A percentile compares a stretch with the other conserved stretches of the same genome.
phyloP scores from a whole-genome alignment of 2,797 vertebrate genomes.

The Limnodromus scolopaceus region DNA sequence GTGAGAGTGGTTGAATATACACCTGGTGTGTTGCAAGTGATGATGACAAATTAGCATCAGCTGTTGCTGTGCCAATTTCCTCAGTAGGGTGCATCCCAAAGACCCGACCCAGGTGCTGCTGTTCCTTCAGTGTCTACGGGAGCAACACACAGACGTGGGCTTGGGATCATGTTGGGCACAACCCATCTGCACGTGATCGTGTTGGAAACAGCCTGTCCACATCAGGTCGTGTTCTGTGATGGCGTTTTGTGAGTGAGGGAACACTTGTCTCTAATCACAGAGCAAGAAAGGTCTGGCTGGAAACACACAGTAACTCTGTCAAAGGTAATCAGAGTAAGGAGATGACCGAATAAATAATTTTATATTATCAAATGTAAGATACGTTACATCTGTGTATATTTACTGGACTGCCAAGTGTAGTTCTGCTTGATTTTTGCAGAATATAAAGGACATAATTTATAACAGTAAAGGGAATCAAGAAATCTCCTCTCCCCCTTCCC shows the following conservation, averaged over 20 bases:
- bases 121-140: not conserved
- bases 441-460: not conserved
- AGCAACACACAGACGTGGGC: not conserved
- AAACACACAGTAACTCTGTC: not conserved
- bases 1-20: not conserved
- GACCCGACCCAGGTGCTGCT: not conserved
- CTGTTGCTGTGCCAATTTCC: not conserved
- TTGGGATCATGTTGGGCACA: not conserved
- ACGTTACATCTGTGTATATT: not conserved
- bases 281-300: not conserved
- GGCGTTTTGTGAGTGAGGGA: not conserved
- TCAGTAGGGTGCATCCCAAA: not conserved
- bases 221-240: not conserved
- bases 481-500: not conserved
- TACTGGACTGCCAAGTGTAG: not conserved
- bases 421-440: not conserved
- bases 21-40: accelerated
- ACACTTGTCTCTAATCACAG: not conserved
- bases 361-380: not conserved
- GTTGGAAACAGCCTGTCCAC: not conserved
- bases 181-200: not conserved
- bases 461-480: not conserved
- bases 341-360: not conserved
- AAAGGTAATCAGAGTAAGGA: not conserved
- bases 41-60: not conserved